Conservation (phyloP, 2,797 vertebrate species). For the Champsocephalus gunnari region DNA sequence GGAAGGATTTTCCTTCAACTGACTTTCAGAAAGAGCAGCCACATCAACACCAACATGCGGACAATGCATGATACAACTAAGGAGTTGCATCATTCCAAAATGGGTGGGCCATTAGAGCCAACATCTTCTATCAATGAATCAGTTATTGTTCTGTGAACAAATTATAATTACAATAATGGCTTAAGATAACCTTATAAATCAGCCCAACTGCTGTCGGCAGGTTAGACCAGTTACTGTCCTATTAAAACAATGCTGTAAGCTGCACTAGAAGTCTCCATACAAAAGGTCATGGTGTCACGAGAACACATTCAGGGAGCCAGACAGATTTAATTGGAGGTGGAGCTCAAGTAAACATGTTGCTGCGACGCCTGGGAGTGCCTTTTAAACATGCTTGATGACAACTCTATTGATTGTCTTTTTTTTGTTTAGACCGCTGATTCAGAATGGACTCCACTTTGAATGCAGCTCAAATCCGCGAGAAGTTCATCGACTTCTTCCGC, state of each 20-base stretch:
- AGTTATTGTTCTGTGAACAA: too few relatives aligned
- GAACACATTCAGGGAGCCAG: neutral
- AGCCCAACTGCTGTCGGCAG: neutral
- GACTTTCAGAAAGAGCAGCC: neutral
- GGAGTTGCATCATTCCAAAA: too few relatives aligned
- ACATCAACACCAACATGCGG: neutral
- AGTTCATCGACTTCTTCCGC: slow-evolving; percentile 96
- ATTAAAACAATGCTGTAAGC: neutral
- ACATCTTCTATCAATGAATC: too few relatives aligned
- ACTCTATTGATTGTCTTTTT: neutral
- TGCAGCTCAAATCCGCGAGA: slow-evolving; percentile 93
- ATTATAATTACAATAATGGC: too few relatives aligned
- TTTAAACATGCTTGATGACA: neutral
- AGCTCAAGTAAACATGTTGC: neutral
- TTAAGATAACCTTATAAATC: neutral
- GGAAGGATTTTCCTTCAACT: neutral
- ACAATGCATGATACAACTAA: neutral
- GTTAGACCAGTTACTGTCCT: neutral
- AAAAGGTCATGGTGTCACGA: neutral
- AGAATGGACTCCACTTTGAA: slow-evolving; percentile 89
- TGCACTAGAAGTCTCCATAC: neutral
- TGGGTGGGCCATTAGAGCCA: too few relatives aligned
- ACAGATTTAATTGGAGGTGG: neutral
- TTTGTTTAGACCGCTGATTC: slow-evolving; percentile 60
- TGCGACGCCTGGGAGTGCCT: neutral